Percentiles rank a stretch among this genome's conserved stretches.
phyloP scores from a whole-genome alignment of 2,797 vertebrate species.

The Chiloscyllium punctatum region DNA sequence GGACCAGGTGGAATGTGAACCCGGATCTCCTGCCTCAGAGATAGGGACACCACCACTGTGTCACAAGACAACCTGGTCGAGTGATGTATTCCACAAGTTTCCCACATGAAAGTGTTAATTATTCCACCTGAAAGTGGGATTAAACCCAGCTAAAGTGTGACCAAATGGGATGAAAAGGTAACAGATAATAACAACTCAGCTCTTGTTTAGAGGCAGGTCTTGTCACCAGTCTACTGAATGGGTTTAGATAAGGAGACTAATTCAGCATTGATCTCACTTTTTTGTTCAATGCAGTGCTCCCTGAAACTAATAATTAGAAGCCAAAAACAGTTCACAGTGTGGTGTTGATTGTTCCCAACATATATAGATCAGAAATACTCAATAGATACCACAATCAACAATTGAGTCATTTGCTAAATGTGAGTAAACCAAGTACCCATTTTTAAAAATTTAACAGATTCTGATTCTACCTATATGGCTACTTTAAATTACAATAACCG shows the following conservation, averaged over 20 bases:
- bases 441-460: not conserved
- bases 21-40: no score
- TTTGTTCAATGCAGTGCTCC: not conserved
- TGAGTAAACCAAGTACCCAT: not conserved
- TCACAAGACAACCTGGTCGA: no score
- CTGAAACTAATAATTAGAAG: not conserved
- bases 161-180: not conserved
- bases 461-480: not conserved
- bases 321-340: not conserved
- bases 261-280: not conserved
- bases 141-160: not conserved
- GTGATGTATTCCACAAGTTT: not conserved
- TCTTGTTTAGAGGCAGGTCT: not conserved
- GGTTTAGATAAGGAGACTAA: not conserved
- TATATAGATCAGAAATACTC: not conserved
- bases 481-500: not conserved
- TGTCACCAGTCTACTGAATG: not conserved
- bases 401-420: not conserved
- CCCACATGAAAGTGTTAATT: not conserved
- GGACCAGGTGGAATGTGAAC: no score
- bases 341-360: not conserved
- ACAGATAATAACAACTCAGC: not conserved
- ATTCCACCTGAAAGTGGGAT: not conserved
- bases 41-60: no score
- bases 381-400: not conserved